Conservation (phyloP, 2,888 invertebrate genomes). For the Lepidochrysops patricia region DNA sequence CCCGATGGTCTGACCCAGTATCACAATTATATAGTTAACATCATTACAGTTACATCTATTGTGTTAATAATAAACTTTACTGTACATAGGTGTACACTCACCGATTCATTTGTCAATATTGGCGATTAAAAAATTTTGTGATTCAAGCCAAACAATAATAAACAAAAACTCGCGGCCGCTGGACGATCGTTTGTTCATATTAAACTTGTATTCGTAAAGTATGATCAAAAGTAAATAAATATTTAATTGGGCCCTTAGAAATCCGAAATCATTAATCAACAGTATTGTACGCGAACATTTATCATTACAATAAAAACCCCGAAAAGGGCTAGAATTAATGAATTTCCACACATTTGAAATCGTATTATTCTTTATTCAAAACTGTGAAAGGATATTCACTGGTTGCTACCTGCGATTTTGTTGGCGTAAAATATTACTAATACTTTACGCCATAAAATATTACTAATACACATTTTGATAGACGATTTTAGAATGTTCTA, state of each 20-base stretch:
- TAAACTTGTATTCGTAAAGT: background rate
- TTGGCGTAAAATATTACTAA: background rate
- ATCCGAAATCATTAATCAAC: constrained; percentile 7
- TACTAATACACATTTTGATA: too few relatives aligned
- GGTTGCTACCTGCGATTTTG: background rate
- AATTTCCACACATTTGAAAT: constrained; percentile 43
- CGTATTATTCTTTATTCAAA: constrained; percentile 3
- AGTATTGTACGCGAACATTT: background rate
- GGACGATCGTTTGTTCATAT: background rate
- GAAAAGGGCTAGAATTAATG: constrained; percentile 38
- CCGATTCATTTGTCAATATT: too few relatives aligned
- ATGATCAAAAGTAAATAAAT: background rate
- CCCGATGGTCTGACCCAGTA: too few relatives aligned
- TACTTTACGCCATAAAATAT: too few relatives aligned
- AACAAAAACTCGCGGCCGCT: background rate
- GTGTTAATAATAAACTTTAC: too few relatives aligned
- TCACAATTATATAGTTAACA: too few relatives aligned
- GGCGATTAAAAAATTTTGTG: background rate
- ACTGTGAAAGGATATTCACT: background rate
- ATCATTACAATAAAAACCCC: constrained; percentile 15
- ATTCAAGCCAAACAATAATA: background rate
- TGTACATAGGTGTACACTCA: too few relatives aligned
- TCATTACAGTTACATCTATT: too few relatives aligned
- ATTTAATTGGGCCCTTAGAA: constrained; percentile 8
- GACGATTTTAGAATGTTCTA: too few relatives aligned